Conservation (phyloP, 2,888 invertebrate species). For the Penaeus monodon region DNA sequence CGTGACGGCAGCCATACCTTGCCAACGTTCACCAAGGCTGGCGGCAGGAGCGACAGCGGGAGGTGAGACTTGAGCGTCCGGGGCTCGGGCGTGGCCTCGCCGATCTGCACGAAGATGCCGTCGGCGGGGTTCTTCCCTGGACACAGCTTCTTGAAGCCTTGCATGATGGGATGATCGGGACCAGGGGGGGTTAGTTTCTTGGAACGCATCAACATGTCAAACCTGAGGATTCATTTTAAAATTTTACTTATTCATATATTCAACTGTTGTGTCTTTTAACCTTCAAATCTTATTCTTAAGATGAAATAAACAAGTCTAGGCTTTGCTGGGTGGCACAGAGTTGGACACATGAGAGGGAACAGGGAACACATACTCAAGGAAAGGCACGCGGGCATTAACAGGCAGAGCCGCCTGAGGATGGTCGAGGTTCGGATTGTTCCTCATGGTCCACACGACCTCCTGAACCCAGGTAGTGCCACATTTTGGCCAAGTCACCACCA, state of each 20-base stretch:
- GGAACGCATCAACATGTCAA: neutral
- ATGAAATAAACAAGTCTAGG: no score
- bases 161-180: neutral
- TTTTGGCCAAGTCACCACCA: slow-evolving; percentile 34
- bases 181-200: neutral
- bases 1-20: neutral
- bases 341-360: neutral
- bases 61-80: slow-evolving; percentile 21
- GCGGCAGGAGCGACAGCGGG: slow-evolving; percentile 10
- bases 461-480: slow-evolving; percentile 46
- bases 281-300: no score
- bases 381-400: neutral
- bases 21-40: neutral
- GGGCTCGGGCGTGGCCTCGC: slow-evolving; percentile 8
- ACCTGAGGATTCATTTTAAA: neutral
- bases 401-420: neutral
- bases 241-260: neutral
- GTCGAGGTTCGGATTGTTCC: slow-evolving; percentile 33
- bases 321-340: no score
- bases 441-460: slow-evolving; percentile 50
- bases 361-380: slow-evolving; percentile 16
- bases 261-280: no score
- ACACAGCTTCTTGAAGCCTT: slow-evolving; percentile 16
- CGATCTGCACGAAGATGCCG: slow-evolving; percentile 7
- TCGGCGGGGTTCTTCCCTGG: slow-evolving; percentile 18